Conservation (phyloP, 2,113 vertebrate genomes). For the Brachionichthys hirsutus region DNA sequence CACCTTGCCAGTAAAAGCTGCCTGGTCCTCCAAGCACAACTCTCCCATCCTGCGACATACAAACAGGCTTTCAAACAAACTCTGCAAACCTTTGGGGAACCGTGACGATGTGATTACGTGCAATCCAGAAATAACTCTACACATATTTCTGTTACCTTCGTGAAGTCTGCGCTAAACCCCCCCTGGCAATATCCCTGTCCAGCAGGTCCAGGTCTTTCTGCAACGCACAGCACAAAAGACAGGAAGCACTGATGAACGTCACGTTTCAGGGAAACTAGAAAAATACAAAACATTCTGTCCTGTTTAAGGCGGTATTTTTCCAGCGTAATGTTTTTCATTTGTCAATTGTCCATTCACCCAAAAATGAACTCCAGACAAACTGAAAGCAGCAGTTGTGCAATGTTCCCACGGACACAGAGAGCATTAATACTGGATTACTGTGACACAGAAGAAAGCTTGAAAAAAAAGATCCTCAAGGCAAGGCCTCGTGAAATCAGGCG, state of each 20-base stretch:
- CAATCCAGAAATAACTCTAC: slow-evolving; percentile 1
- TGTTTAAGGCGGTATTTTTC: background rate
- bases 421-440: background rate
- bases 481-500: background rate
- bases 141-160: slow-evolving; percentile 79
- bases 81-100: slow-evolving; percentile 10
- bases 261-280: background rate
- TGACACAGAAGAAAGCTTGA: too few species aligned
- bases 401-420: background rate
- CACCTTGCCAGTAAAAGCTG: slow-evolving; percentile 94
- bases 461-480: too few species aligned
- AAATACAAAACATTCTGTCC: background rate
- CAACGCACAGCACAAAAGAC: slow-evolving; percentile 25
- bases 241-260: slow-evolving; percentile 6
- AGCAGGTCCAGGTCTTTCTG: slow-evolving; percentile 74
- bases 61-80: slow-evolving; percentile 49
- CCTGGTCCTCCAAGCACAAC: slow-evolving; percentile 90
- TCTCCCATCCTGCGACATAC: slow-evolving; percentile 80
- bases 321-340: background rate
- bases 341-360: background rate
- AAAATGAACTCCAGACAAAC: slow-evolving; percentile 1
- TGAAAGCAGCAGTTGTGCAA: background rate
- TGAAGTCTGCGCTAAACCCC: slow-evolving; percentile 90
- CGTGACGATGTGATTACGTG: background rate
- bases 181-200: slow-evolving; percentile 91